These are phyloP conservation scores for Odocoileus hemionus DNA, from an alignment of 2,113 vertebrate genomes.

Conservation along the genomic window DNA sequence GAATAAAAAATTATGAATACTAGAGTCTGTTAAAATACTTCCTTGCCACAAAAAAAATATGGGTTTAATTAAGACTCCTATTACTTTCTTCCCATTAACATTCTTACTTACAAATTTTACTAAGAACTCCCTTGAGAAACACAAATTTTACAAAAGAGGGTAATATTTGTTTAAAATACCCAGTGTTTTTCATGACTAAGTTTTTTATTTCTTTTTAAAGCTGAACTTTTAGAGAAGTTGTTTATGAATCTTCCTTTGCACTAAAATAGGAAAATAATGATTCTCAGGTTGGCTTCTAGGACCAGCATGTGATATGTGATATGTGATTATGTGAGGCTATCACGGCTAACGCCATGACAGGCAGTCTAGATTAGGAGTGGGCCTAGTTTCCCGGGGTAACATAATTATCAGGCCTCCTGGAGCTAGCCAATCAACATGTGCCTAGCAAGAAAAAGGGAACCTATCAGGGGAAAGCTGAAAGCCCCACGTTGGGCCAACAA, in stretches of 20 bases:
- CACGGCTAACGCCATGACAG: too few species aligned
- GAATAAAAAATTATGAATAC: background rate
- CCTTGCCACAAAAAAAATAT: background rate
- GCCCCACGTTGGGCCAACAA: too few species aligned
- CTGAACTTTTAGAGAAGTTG: conserved; percentile 77
- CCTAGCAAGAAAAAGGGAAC: too few species aligned
- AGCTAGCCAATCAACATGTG: too few species aligned
- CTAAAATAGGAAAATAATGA: background rate
- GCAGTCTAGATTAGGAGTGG: too few species aligned
- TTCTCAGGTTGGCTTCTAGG: background rate
- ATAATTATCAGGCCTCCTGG: too few species aligned
- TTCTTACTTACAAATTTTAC: background rate
- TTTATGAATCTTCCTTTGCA: background rate
- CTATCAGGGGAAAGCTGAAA: too few species aligned
- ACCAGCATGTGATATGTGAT: background rate
- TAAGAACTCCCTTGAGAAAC: background rate
- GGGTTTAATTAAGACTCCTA: background rate
- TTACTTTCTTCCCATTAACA: background rate
- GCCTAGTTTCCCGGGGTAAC: too few species aligned
- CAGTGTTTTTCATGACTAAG: background rate
- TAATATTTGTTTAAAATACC: background rate
- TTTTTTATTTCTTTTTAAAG: conserved; percentile 50
- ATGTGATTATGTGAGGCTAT: background rate
- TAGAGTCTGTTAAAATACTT: background rate
- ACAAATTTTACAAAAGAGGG: background rate